Conservation (phyloP, 2,797 vertebrate genomes). For the Anas flavirostris region DNA sequence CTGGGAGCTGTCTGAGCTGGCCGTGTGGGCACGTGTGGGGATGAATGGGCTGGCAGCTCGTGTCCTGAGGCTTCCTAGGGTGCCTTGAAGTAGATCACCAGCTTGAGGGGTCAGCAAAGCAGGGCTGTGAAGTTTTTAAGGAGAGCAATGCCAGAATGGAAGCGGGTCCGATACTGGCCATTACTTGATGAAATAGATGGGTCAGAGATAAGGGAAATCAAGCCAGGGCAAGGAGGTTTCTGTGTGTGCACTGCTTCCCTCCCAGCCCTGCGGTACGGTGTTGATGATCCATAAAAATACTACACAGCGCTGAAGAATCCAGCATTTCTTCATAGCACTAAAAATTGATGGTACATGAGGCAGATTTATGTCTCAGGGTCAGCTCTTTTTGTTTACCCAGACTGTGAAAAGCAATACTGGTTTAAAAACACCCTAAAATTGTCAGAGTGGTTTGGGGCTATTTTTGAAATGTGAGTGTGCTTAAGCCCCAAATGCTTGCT, state of each 20-base stretch:
- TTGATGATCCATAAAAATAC: neutral
- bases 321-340: neutral
- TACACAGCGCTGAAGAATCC: neutral
- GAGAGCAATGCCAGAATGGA: neutral
- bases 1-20: neutral
- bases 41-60: neutral
- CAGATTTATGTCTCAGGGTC: slow-evolving; percentile 4
- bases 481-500: neutral
- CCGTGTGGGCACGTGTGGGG: neutral
- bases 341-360: neutral
- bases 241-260: neutral
- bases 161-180: accelerated
- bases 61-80: neutral
- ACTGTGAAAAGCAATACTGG: neutral
- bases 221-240: neutral
- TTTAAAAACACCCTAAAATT: slow-evolving; percentile 4
- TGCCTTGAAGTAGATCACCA: neutral
- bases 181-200: neutral
- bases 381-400: neutral
- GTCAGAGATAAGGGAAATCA: neutral
- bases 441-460: neutral
- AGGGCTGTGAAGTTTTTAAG: neutral
- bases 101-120: neutral
- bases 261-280: neutral
- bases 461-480: neutral